These are phyloP conservation scores for Pao palembangensis DNA, from an alignment of 2,113 vertebrate species.

Conservation along the genomic window DNA sequence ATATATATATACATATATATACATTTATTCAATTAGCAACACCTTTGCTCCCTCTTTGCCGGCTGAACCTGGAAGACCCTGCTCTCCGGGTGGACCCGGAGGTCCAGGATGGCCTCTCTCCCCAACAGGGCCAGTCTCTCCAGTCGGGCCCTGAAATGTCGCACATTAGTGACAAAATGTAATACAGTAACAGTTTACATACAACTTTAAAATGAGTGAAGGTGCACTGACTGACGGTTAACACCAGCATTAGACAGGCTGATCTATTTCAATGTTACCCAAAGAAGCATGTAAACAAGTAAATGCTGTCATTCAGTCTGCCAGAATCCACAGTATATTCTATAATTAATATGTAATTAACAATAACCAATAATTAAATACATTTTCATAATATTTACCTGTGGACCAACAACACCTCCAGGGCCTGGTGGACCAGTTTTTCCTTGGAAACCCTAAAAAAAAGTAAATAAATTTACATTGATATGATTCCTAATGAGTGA, in stretches of 20 bases:
- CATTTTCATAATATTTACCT: constrained; percentile 72
- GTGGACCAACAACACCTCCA: constrained; percentile 95
- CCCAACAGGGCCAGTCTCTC: constrained; percentile 92
- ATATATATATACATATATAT: not conserved
- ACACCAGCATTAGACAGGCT: too few relatives aligned
- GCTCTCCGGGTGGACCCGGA: constrained; percentile 93
- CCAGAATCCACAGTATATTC: too few relatives aligned
- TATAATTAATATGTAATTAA: not conserved
- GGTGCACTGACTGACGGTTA: too few relatives aligned
- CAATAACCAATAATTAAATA: not conserved
- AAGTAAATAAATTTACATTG: constrained; percentile 24
- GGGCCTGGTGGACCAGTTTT: constrained; percentile 97
- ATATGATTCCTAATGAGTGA: not conserved
- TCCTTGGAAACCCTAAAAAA: constrained; percentile 93
- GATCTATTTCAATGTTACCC: too few relatives aligned
- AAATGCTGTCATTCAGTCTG: too few relatives aligned
- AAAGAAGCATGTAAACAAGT: too few relatives aligned
- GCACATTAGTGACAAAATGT: not conserved
- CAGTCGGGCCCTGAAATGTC: constrained; percentile 82
- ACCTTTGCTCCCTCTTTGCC: constrained; percentile 99
- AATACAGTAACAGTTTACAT: too few relatives aligned
- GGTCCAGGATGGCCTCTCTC: constrained; percentile 97
- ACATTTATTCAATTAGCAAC: not conserved
- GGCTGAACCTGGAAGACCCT: constrained; percentile 92
- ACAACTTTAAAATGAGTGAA: too few relatives aligned